phyloP scores from a whole-genome alignment of 2,797 vertebrate species.

The Acipenser transmontanus region DNA sequence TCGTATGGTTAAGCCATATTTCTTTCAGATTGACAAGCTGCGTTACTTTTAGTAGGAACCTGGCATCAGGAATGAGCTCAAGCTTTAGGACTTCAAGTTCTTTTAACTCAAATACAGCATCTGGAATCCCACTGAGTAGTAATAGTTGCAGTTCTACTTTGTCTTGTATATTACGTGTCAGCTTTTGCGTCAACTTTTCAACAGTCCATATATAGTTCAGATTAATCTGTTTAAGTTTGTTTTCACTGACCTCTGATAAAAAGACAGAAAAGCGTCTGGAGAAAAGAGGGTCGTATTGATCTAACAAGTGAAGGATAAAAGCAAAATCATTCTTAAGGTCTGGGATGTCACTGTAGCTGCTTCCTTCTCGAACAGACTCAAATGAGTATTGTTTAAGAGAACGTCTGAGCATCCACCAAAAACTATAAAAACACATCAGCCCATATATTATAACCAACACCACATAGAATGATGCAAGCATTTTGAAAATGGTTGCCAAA shows the following conservation, averaged over 20 bases:
- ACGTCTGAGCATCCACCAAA: slow-evolving; percentile 72
- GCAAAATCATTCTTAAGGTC: slow-evolving; percentile 74
- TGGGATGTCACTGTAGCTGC: slow-evolving; percentile 71
- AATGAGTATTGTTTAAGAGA: slow-evolving; percentile 73
- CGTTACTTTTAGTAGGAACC: slow-evolving; percentile 53
- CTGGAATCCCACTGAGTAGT: slow-evolving; percentile 68
- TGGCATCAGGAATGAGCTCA: slow-evolving; percentile 67
- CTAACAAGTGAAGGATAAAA: slow-evolving; percentile 69
- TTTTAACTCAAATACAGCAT: slow-evolving; percentile 65
- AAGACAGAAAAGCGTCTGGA: slow-evolving; percentile 71
- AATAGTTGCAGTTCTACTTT: slow-evolving; percentile 66
- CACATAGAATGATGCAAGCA: slow-evolving; percentile 65
- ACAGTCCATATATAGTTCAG: slow-evolving; percentile 70
- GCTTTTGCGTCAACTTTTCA: slow-evolving; percentile 63
- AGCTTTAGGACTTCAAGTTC: slow-evolving; percentile 67
- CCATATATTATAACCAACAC: slow-evolving; percentile 64
- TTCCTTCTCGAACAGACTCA: slow-evolving; percentile 64
- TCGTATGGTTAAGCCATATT: slow-evolving; percentile 60
- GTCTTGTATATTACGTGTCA: slow-evolving; percentile 58
- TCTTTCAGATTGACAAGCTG: slow-evolving; percentile 64
- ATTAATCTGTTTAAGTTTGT: slow-evolving; percentile 69
- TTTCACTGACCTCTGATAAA: slow-evolving; percentile 68
- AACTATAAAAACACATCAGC: slow-evolving; percentile 63
- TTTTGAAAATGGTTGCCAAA: slow-evolving; percentile 65
- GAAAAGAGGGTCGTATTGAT: slow-evolving; percentile 70